Conservation (phyloP, 92 coral and sea anemone genomes). For the Meandrina meandrites region DNA sequence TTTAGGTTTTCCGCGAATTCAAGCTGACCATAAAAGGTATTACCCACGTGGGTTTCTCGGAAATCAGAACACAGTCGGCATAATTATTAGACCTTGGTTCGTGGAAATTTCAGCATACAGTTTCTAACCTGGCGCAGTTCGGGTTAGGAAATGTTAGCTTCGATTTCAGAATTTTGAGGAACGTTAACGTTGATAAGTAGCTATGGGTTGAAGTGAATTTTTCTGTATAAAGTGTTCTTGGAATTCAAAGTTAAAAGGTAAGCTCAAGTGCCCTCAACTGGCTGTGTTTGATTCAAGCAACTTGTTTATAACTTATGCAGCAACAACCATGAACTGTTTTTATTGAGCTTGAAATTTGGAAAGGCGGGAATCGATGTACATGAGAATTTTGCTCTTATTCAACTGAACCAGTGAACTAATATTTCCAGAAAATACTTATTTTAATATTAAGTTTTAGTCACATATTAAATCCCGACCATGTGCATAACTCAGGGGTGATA, state of each 20-base stretch:
- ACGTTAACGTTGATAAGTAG: background rate
- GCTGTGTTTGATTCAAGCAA: no score
- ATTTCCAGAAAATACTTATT: background rate
- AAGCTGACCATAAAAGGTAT: slow-evolving; percentile 18
- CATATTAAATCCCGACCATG: no score
- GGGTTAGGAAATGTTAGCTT: background rate
- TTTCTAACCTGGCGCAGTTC: background rate
- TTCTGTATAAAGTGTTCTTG: background rate
- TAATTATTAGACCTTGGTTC: background rate
- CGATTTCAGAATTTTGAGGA: background rate
- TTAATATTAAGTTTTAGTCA: no score
- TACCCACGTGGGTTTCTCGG: slow-evolving; percentile 17
- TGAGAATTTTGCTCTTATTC: background rate
- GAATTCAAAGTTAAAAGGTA: background rate
- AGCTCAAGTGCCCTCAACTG: background rate
- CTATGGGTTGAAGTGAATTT: background rate
- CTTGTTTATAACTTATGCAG: no score
- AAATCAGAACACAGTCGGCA: background rate
- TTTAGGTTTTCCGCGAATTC: slow-evolving; percentile 12
- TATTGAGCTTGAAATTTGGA: background rate
- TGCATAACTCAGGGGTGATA: background rate
- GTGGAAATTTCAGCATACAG: background rate
- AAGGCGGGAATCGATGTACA: background rate
- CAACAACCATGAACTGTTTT: no score
- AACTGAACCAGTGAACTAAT: no score